Percentiles rank a stretch among this genome's conserved stretches.
Evolutionary conservation across 1,140 invertebrate species (phyloP).

Genomic region (Panagrolaimus sp.): DNA sequence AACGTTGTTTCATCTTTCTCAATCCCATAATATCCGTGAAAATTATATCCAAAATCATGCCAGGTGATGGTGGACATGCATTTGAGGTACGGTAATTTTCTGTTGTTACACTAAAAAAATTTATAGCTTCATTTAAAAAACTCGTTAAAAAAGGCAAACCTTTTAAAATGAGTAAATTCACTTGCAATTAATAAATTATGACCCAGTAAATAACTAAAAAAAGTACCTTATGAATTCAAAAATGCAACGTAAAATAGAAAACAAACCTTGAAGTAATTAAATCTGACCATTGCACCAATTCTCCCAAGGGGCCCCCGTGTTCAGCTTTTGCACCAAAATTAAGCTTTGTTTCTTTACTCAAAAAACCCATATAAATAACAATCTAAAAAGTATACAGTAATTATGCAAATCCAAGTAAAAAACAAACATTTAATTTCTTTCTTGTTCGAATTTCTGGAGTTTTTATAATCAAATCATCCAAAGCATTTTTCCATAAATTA

Average conservation of each 20-base stretch:
- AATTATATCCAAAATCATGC: slow-evolving; percentile 49
- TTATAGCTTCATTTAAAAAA: neutral
- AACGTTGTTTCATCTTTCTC: slow-evolving; percentile 58
- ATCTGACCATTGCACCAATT: slow-evolving; percentile 62
- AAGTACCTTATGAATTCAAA: too few relatives aligned
- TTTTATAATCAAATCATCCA: slow-evolving; percentile 48
- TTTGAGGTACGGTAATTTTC: neutral
- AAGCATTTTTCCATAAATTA: slow-evolving; percentile 58
- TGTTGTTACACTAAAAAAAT: neutral
- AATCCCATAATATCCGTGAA: slow-evolving; percentile 61
- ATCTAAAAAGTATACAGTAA: slow-evolving; percentile 52
- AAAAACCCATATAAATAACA: slow-evolving; percentile 61
- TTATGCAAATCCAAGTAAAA: slow-evolving; percentile 3
- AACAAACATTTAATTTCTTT: slow-evolving; percentile 44
- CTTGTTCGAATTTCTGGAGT: slow-evolving; percentile 41
- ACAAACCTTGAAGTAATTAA: slow-evolving; percentile 60
- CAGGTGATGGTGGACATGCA: neutral
- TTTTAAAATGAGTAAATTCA: slow-evolving; percentile 40
- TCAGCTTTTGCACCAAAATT: slow-evolving; percentile 61
- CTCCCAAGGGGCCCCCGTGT: slow-evolving; percentile 61
- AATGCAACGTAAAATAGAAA: too few relatives aligned
- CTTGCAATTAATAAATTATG: slow-evolving; percentile 61
- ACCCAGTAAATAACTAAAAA: slow-evolving; percentile 48
- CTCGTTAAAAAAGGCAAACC: neutral
- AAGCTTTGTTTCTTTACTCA: slow-evolving; percentile 61